Conservation (phyloP, 2,113 vertebrate genomes). For the Vanacampus margaritifer region DNA sequence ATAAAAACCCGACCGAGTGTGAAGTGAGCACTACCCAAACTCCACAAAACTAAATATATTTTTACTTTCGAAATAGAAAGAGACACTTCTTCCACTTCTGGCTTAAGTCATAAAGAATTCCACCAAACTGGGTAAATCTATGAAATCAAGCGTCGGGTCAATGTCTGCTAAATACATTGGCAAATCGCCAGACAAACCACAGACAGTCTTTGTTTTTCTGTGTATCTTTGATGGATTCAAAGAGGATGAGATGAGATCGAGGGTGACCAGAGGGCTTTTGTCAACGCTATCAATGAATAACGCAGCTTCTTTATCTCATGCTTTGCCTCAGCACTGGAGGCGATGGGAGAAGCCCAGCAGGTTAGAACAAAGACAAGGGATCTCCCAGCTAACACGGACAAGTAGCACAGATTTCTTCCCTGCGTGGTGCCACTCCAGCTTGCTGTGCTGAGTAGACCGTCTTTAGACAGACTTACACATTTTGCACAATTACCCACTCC, state of each 20-base stretch:
- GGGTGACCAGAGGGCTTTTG: conserved; percentile 30
- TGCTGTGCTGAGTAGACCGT: conserved; percentile 40
- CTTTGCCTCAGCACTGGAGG: conserved; percentile 33
- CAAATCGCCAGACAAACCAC: not conserved
- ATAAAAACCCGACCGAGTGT: conserved; percentile 17
- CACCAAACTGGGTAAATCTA: not conserved
- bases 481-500: conserved; percentile 28
- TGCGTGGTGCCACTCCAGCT: conserved; percentile 48
- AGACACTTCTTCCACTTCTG: not conserved
- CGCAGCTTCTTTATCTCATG: conserved; percentile 31
- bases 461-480: conserved; percentile 4
- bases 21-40: conserved; percentile 30
- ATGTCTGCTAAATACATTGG: not conserved
- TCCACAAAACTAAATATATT: conserved; percentile 5
- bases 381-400: conserved; percentile 53
- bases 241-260: not conserved
- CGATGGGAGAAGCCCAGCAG: conserved; percentile 47
- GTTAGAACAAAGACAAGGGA: conserved; percentile 59
- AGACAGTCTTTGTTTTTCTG: not conserved
- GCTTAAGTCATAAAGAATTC: not conserved
- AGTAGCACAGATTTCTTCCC: conserved; percentile 66
- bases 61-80: too few species aligned
- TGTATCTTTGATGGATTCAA: not conserved
- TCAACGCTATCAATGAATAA: conserved; percentile 28
- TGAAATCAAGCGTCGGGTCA: not conserved